Base-by-base conservation (phyloP, 2,113 vertebrate genomes). In the Colistium nudipinnis region DNA sequence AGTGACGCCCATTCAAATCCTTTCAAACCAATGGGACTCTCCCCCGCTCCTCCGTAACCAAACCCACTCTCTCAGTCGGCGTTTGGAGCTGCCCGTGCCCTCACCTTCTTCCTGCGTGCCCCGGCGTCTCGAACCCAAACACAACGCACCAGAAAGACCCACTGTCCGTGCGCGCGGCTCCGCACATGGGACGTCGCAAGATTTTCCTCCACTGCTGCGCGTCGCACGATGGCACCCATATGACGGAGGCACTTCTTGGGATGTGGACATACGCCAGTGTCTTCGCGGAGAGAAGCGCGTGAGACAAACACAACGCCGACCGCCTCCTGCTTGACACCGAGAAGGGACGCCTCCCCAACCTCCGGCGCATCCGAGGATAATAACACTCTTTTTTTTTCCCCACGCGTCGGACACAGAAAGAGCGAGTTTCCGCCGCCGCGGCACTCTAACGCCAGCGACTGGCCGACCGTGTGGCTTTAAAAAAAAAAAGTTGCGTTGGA, bases 1-100 rank as follows among this genome's bases (percentile, higher is more conserved):
- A 82, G 87, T 51, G 71, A 93, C 95, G 79, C 94, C 95, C 90
- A 90, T 93, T 92, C 89, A 89, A 86, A 89, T 73, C 0, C 45
- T 80, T 65, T 62, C 70, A 61, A 80, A 82, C 92, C 93, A 93
- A 92, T 93, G 83, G 74, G 70, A 81, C 80, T 48, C 14, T 75
- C 66, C 89, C 86, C 88, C 82, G 85, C 84, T 87, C 85, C 76
- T 84, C 76, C 81, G 89, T 88, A 90, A 90, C 88, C 84, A 79
- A 91, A 88, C 90, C 86, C 88, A 87, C 89, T 89, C 80, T 63
- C 82, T 74, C 87, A 84, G 86, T 89, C 91, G 79, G 88, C 90
- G 90, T 92, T 79, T 86, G 89, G 44, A 80, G 87, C 87, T 88
- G 76, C 83, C 84, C 90, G 90, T 76, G 80, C 67, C 78, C 83